A percentile compares a stretch with the other conserved stretches of the same genome.
phyloP scores from a whole-genome alignment of 2,888 invertebrate genomes.

The Leucophenga montana region DNA sequence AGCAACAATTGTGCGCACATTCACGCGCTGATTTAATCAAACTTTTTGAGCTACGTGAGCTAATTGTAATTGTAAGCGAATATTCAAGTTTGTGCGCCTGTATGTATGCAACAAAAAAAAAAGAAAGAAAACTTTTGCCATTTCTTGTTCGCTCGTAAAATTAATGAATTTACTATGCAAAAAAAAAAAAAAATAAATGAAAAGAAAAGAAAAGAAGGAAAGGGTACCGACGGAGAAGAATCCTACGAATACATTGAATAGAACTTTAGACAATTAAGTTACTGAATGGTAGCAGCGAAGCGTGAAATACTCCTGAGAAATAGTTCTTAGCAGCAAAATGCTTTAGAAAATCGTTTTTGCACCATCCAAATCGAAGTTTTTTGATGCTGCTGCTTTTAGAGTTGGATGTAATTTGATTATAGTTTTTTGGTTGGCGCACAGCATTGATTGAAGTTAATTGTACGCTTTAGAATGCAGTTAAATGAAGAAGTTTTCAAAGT shows the following conservation, averaged over 20 bases:
- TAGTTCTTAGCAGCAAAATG: neutral
- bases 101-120: neutral
- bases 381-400: neutral
- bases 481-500: too few relatives aligned
- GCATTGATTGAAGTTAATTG: too few relatives aligned
- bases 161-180: constrained; percentile 65
- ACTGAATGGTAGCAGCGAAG: too few relatives aligned
- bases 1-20: constrained; percentile 54
- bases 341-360: neutral
- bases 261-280: neutral
- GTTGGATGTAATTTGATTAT: neutral
- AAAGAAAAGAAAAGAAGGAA: too few relatives aligned
- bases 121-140: neutral
- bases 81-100: neutral
- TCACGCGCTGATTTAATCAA: too few relatives aligned
- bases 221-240: neutral
- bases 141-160: constrained; percentile 42
- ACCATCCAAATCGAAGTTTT: neutral
- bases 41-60: too few relatives aligned
- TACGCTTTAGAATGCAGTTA: too few relatives aligned
- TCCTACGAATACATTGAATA: neutral
- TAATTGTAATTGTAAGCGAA: neutral
- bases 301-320: too few relatives aligned
- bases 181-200: constrained; percentile 50
- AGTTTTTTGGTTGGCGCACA: neutral